Base-by-base conservation (phyloP, 1,140 invertebrate genomes). In the Reticulitermes speratus region DNA sequence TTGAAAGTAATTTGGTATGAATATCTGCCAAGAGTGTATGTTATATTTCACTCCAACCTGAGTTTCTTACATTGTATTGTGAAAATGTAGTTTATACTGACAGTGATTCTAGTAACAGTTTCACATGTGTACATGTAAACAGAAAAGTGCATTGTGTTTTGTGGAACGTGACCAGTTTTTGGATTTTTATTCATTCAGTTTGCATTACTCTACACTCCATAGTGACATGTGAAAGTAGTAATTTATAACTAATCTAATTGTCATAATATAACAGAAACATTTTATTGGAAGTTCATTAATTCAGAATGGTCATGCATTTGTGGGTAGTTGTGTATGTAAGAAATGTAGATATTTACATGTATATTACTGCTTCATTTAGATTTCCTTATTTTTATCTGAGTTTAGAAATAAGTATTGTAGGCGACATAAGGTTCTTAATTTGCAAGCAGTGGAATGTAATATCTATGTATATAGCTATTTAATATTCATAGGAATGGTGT, bases 131-230 rank as follows among this genome's bases (percentile, higher is more conserved):
- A 30, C 25, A 75, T 30, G 25, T 75, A 30, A 75, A 30, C 65
- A 75, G 30, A 25, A 75, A 25, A 75, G 65, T 75, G 65, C 65
- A 75, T 75, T 75, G n/a, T 75, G 65, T 75, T 75, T 14, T 30
- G n/a, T 75, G 65, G 65, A 75, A 75, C 65, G n/a, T 75, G 65
- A 75, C 65, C 65, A 30, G 59, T 65, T 65, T 16, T 1, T 75
- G 65, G n/a, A 75, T 30, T 75, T 30, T 30, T 75, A 75, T 75
- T 25, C 65, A 75, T 75, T 75, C 65, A 75, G 65, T 75, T 75
- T 75, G 65, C 65, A 75, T 75, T 75, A 75, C 65, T 75, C 65
- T 75, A 75, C 65, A 75, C 65, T 75, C 65, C 65, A 75, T 75
- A 75, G 65, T 75, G 65, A 75, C 65, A 75, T 75, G 65, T 75